Base-by-base conservation (phyloP, 2,113 vertebrate genomes). In the Archilochus colubris region DNA sequence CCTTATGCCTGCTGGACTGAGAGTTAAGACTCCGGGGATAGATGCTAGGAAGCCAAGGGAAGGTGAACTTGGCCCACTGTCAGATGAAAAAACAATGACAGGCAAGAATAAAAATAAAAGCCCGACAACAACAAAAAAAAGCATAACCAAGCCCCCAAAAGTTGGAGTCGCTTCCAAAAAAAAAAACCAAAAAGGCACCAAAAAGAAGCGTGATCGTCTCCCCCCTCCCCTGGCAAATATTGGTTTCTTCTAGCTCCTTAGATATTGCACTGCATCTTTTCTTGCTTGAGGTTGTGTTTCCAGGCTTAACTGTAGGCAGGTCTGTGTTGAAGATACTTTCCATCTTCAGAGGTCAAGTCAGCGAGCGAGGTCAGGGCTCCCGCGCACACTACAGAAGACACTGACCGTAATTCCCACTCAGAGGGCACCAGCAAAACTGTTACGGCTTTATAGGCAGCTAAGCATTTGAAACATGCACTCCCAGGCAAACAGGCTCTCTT, bases 381-480 rank as follows among this genome's bases (percentile, higher is more conserved):
- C 95, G 93, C 93, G 93, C 96, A 93, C 96, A 85, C 96, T 95
- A 94, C 95, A 94, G 97, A 97, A 96, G 97, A 96, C 93, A 82
- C 95, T 88, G 93, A 92, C 97, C 95, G 83, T 68, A 94, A 95
- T 97, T 97, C 97, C 97, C 96, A 93, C 96, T 98, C 95, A 93
- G 97, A 96, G 97, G 80, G 94, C 92, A 96, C 95, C 83, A 97
- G 97, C 98, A 98, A 97, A 98, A 98, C 96, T 97, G 97, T 98
- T 98, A 98, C 97, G 96, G 98, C 98, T 99, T 99, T 98, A 98
- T 98, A 98, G 98, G 98, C 98, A 97, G 98, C 97, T 98, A 98
- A 98, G 99, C 98, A 98, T 99, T 98, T 97, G 98, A 98, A 99
- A 98, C 99, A 98, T 94, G 98, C 98, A 97, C 98, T 98, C 96